Conservation (phyloP, 2,113 vertebrate species). For the Chloropsis hardwickii region DNA sequence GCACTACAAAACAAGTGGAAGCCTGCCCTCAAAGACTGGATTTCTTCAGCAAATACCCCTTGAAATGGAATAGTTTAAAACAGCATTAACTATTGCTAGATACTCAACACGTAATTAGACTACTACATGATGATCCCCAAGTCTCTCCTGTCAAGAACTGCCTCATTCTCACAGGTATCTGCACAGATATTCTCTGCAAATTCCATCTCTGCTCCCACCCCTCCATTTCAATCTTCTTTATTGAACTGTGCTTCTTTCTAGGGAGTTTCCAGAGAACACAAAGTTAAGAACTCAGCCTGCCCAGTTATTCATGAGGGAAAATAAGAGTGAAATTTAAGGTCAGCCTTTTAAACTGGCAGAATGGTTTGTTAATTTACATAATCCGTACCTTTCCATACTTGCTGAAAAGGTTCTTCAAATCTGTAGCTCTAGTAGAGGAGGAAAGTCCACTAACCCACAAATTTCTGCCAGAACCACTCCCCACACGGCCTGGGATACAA, state of each 20-base stretch:
- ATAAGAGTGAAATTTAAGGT: background rate
- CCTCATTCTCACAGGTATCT: background rate
- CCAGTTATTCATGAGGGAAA: background rate
- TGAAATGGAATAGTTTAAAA: background rate
- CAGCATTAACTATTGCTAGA: background rate
- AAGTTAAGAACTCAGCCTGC: background rate
- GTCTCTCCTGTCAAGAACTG: background rate
- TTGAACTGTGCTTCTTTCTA: background rate
- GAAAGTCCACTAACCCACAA: slow-evolving; percentile 97
- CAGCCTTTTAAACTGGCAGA: background rate
- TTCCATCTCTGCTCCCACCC: background rate
- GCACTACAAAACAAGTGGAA: background rate
- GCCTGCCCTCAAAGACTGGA: background rate
- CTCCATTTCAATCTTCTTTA: background rate
- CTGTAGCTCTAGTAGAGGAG: slow-evolving; percentile 92
- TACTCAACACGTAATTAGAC: background rate
- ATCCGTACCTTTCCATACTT: slow-evolving; percentile 90
- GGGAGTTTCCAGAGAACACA: background rate
- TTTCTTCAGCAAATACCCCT: background rate
- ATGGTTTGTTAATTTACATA: background rate
- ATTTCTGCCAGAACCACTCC: slow-evolving; percentile 80
- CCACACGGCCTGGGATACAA: slow-evolving; percentile 53
- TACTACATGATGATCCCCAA: background rate
- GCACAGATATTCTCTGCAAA: background rate
- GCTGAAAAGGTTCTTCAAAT: slow-evolving; percentile 96